A percentile compares a stretch with the other conserved stretches of the same genome.
These are phyloP conservation scores for Tetrax tetrax DNA, from an alignment of 2,113 vertebrate species.

Conservation along the genomic window DNA sequence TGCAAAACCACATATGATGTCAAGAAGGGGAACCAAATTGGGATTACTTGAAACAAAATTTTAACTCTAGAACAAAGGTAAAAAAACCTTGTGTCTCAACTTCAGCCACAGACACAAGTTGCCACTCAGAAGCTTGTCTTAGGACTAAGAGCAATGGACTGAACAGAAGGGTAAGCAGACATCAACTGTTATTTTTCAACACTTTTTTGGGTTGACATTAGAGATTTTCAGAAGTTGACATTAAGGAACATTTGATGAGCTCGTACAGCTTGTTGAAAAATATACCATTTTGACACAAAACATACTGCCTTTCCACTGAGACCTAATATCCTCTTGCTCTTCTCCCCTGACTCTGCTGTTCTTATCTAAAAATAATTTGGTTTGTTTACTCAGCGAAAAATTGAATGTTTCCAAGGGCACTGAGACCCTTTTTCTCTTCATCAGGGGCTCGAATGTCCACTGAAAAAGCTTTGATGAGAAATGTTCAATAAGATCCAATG, in stretches of 20 bases:
- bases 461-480: slow-evolving; percentile 44
- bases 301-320: not conserved
- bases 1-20: not conserved
- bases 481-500: slow-evolving; percentile 4
- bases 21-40: not conserved
- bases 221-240: not conserved
- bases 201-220: not conserved
- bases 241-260: not conserved
- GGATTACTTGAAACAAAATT: not conserved
- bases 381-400: slow-evolving; percentile 52
- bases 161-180: not conserved
- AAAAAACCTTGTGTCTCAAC: not conserved
- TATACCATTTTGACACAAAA: slow-evolving; percentile 2
- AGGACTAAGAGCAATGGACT: not conserved
- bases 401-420: slow-evolving; percentile 21
- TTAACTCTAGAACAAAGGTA: not conserved
- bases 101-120: not conserved
- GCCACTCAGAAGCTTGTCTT: not conserved
- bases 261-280: not conserved
- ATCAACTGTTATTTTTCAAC: not conserved
- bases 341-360: not conserved
- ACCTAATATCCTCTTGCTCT: not conserved
- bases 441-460: not conserved
- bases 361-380: slow-evolving; percentile 42
- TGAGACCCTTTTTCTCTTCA: slow-evolving; percentile 8